Evolutionary conservation across 2,113 vertebrate species (phyloP), one percentile per base, ranked within the genome.

Genomic region (Sander lucioperca): DNA sequence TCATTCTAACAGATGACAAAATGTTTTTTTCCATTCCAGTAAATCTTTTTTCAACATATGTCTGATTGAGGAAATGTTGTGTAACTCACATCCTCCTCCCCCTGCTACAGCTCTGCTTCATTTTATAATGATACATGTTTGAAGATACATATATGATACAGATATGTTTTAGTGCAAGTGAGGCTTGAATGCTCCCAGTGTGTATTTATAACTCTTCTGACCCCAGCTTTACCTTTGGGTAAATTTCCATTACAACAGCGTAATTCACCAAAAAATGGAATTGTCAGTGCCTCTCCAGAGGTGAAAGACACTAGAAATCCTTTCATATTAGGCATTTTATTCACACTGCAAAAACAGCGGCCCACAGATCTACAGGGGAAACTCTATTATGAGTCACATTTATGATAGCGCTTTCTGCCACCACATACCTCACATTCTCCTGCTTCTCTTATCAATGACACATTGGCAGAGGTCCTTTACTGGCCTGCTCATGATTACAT

Each of bases 321-420:
- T 79, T 88, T 85, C 8, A 23, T 81, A 82, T 82, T 72, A 62
- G 27, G 13, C 47, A 39, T 25, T 73, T 82, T 74, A 62, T 83
- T 85, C 86, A 57, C 54, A 1, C 27, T 74, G 36, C 14, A 58
- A 76, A 53, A 58, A 62, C 75, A 71, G 36, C 25, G 4, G 21
- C 82, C 56, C 65, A 0, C 30, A 75, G n/a, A 73, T 79, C 66
- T 75, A 68, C 33, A 79, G 48, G 48, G 70, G 43, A 84, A 92
- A 87, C 65, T 83, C 78, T 87, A 90, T 91, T 90, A 90, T 87
- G 74, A 84, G 82, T 48, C 63, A 67, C 73, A 77, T 74, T 87
- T 64, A 78, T 77, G 80, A 78, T 76, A 65, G 75, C 21, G 0
- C 71, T 63, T 39, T 78, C 65, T 66, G 51, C 67, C 5, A 13